These are phyloP conservation scores for Vicugna pacos DNA, from an alignment of 2,113 vertebrate species.

Conservation along the genomic window DNA sequence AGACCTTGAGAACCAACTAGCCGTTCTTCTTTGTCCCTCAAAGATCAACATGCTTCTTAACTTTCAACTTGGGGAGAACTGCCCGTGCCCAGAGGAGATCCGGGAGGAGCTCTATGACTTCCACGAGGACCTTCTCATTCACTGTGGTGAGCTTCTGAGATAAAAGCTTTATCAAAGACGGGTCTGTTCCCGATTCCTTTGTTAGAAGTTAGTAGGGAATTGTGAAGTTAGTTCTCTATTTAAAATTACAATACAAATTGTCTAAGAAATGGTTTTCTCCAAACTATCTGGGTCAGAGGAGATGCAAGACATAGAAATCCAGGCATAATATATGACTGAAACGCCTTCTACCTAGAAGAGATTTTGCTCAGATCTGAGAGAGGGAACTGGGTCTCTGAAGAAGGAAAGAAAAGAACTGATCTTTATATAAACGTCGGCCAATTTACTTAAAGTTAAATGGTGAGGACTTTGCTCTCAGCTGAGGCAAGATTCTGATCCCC, in stretches of 20 bases:
- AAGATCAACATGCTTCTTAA: slow-evolving; percentile 99
- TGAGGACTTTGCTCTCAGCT: not conserved
- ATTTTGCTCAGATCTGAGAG: not conserved
- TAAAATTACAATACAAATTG: not conserved
- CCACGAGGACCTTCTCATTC: slow-evolving; percentile 96
- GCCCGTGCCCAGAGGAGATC: slow-evolving; percentile 96
- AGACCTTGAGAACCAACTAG: not conserved
- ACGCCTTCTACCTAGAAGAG: not conserved
- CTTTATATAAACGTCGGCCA: not conserved
- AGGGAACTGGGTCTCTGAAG: not conserved
- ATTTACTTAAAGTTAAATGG: not conserved
- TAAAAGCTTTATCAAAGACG: not conserved
- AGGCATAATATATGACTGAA: not conserved
- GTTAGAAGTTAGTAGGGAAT: not conserved
- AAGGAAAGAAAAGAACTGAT: not conserved
- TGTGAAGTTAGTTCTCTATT: not conserved
- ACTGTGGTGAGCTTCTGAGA: slow-evolving; percentile 91
- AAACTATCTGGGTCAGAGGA: not conserved
- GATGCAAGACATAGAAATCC: not conserved
- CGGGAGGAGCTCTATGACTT: slow-evolving; percentile 97
- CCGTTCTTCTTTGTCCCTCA: slow-evolving; percentile 65
- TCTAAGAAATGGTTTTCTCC: not conserved
- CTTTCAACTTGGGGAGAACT: slow-evolving; percentile 97
- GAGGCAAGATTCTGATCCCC: not conserved
- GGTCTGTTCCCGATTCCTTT: not conserved